Evolutionary conservation across 2,113 vertebrate species (phyloP).

Genomic region (Halcyon senegalensis): DNA sequence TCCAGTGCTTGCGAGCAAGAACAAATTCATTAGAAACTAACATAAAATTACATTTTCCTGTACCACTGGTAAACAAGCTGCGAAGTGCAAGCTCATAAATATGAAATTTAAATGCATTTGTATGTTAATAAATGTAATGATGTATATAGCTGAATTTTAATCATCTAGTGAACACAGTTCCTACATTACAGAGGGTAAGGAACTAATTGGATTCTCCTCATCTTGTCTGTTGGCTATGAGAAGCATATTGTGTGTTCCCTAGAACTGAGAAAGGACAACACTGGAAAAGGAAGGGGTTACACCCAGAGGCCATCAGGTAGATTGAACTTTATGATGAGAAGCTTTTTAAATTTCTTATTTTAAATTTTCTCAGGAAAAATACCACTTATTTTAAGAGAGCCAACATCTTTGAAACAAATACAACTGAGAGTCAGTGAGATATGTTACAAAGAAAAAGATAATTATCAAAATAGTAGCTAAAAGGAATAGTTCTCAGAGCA

Average conservation of each 20-base stretch:
- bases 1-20: neutral
- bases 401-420: neutral
- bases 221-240: neutral
- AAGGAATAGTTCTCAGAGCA: neutral
- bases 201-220: neutral
- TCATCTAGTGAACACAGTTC: neutral
- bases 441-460: neutral
- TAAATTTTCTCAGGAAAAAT: neutral
- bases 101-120: neutral
- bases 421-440: neutral
- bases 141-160: slow-evolving; percentile 5
- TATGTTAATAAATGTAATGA: neutral
- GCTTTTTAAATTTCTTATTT: neutral
- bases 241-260: neutral
- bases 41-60: neutral
- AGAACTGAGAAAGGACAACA: neutral
- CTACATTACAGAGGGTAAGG: neutral
- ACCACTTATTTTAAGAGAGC: neutral
- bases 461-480: neutral
- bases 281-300: neutral
- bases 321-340: neutral
- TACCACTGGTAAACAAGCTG: neutral
- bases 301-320: neutral
- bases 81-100: neutral
- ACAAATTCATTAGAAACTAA: neutral